Evolutionary conservation across 37 sponge, comb jelly and placozoan species (phyloP), one percentile per base, ranked within the genome.

Genomic region (Crambe crambe): DNA sequence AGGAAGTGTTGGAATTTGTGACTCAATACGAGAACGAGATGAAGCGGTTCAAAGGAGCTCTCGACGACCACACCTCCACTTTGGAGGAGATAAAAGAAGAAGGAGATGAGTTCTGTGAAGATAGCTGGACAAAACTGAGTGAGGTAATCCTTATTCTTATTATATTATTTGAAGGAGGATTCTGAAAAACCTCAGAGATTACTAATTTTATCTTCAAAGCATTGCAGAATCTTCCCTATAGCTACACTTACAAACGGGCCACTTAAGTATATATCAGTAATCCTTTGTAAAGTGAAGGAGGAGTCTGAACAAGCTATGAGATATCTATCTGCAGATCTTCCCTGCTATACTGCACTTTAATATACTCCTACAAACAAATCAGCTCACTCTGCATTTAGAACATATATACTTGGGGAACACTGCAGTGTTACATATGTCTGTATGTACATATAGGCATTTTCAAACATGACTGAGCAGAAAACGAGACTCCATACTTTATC

Each of bases 1-100:
- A 81, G 26, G 81, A 81, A 26, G 81, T 81, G 42, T 25, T 81
- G 42, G 81, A 72, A 62, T 61, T 81, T 72, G 81, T 81, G 35
- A 2, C 38, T 1, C 81, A 70, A 42, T 81, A 58, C 34, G 81
- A 81, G 31, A 31, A n/a, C 2, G 73, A 81, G 60, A 38, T 81
- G 8, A 81, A 72, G 41, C 3, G n/a, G 29, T 64, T 81, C 43
- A 81, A 41, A 22, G 73, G 72, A 18, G 59, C 62, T 41, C 73
- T 81, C 41, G 30, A 58, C 34, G 18, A 1, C 44, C 44, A 58
- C 59, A 72, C 37, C 5, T 27, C 66, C 35, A 43, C 43, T 23
- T 22, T 78, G 31, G 67, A 41, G 67, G 41, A 17, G 0, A 57
- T 56, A 31, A 80, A 56, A 58, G 69, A 56, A 57, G 37, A 35